phyloP scores from a whole-genome alignment of 2,888 invertebrate genomes.

The Argyra leucocephala region DNA sequence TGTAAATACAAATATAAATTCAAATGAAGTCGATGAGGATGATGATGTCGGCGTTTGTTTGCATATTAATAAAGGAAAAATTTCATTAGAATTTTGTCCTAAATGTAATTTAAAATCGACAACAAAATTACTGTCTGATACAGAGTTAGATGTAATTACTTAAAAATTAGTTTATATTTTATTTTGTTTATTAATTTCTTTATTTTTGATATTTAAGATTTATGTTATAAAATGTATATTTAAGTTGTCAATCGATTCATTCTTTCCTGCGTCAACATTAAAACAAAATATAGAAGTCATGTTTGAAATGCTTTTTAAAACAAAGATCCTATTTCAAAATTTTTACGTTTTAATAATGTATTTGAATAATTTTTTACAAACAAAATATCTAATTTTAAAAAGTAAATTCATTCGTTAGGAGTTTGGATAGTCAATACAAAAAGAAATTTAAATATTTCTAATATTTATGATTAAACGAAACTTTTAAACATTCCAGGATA shows the following conservation, averaged over 20 bases:
- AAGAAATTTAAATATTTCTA: not conserved
- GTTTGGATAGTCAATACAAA: not conserved
- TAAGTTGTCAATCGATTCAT: constrained; percentile 1
- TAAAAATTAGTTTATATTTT: not conserved
- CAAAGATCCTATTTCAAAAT: too few relatives aligned
- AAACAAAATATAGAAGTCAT: not conserved
- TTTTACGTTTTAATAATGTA: too few relatives aligned
- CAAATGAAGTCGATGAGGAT: constrained; percentile 19
- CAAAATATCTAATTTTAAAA: too few relatives aligned
- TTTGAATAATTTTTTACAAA: too few relatives aligned
- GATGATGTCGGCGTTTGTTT: constrained; percentile 49
- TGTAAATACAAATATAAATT: constrained; percentile 16
- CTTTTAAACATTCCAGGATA: constrained; percentile 8
- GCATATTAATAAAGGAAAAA: constrained; percentile 46
- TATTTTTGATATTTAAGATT: not conserved
- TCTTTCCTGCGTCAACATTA: not conserved
- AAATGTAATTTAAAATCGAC: constrained; percentile 45
- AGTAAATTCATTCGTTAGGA: not conserved
- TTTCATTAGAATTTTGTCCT: constrained; percentile 51
- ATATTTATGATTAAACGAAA: not conserved
- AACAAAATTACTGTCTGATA: not conserved
- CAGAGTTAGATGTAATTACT: not conserved
- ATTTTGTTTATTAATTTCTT: not conserved
- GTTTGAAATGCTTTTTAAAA: too few relatives aligned
- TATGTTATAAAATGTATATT: not conserved